These are phyloP conservation scores for Epinephelus coioides DNA, from an alignment of 2,797 vertebrate genomes.

Conservation along the genomic window DNA sequence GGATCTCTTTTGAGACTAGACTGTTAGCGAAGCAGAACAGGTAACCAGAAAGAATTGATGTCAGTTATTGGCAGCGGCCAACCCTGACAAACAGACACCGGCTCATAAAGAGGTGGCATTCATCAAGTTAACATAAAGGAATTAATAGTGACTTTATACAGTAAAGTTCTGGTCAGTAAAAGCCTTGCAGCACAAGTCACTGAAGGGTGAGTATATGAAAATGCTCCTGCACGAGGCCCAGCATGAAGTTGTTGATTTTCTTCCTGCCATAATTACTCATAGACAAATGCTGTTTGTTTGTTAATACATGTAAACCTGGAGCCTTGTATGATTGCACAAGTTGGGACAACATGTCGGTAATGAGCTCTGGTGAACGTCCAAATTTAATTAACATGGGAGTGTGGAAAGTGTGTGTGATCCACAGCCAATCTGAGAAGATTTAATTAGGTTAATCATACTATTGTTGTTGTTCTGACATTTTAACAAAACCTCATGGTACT, in stretches of 20 bases:
- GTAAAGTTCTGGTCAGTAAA: not conserved
- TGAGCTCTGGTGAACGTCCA: slow-evolving; percentile 29
- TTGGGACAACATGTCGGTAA: not conserved
- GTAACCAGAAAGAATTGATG: not conserved
- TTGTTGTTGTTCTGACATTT: slow-evolving; percentile 19
- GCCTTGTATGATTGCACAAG: not conserved
- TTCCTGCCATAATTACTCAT: not conserved
- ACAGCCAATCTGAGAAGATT: slow-evolving; percentile 31
- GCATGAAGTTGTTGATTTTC: not conserved
- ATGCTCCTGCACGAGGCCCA: not conserved
- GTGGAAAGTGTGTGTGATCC: not conserved
- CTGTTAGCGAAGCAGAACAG: not conserved
- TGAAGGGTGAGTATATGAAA: not conserved
- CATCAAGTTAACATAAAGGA: not conserved
- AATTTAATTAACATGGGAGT: slow-evolving; percentile 3
- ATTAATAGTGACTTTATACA: not conserved
- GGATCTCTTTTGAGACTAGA: not conserved
- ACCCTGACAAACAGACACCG: not conserved
- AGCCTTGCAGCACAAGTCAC: not conserved
- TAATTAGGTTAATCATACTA: slow-evolving; percentile 23
- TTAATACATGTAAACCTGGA: not conserved
- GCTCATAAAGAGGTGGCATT: too few relatives aligned
- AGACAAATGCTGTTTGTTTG: not conserved
- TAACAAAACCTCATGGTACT: slow-evolving; percentile 2
- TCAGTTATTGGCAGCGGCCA: not conserved